Conservation (phyloP, 2,888 invertebrate species). For the Epistrophella euchroma region DNA sequence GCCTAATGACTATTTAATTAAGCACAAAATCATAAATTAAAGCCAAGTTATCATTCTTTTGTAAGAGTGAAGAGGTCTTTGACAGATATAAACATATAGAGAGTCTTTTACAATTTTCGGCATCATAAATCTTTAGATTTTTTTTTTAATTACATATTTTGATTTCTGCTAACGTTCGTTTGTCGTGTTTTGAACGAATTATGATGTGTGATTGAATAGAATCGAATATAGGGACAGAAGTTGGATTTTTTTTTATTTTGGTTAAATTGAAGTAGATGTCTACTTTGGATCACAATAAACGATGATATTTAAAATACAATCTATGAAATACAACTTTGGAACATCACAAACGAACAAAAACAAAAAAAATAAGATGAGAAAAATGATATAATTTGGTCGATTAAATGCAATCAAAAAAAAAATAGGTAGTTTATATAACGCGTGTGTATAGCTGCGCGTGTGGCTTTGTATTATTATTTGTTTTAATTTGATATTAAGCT, state of each 20-base stretch:
- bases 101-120: slow-evolving; percentile 17
- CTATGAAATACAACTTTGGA: slow-evolving; percentile 34
- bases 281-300: slow-evolving; percentile 38
- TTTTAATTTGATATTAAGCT: slow-evolving; percentile 59
- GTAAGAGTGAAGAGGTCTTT: slow-evolving; percentile 36
- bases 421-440: slow-evolving; percentile 18
- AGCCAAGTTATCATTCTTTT: slow-evolving; percentile 65
- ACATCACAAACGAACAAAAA: neutral
- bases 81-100: slow-evolving; percentile 49
- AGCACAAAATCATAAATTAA: slow-evolving; percentile 71
- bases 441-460: slow-evolving; percentile 33
- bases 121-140: slow-evolving; percentile 48
- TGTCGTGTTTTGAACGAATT: slow-evolving; percentile 62
- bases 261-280: neutral
- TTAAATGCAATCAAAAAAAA: slow-evolving; percentile 61
- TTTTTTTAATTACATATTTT: slow-evolving; percentile 7
- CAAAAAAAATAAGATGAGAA: neutral
- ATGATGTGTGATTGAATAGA: slow-evolving; percentile 67
- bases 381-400: slow-evolving; percentile 42
- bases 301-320: slow-evolving; percentile 57
- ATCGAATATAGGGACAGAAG: slow-evolving; percentile 47
- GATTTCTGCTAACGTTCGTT: slow-evolving; percentile 60
- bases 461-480: slow-evolving; percentile 30
- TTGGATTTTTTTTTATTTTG: slow-evolving; percentile 40
- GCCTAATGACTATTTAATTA: slow-evolving; percentile 75